These are phyloP conservation scores for Ips typographus DNA, from an alignment of 1,140 invertebrate genomes.

Conservation along the genomic window DNA sequence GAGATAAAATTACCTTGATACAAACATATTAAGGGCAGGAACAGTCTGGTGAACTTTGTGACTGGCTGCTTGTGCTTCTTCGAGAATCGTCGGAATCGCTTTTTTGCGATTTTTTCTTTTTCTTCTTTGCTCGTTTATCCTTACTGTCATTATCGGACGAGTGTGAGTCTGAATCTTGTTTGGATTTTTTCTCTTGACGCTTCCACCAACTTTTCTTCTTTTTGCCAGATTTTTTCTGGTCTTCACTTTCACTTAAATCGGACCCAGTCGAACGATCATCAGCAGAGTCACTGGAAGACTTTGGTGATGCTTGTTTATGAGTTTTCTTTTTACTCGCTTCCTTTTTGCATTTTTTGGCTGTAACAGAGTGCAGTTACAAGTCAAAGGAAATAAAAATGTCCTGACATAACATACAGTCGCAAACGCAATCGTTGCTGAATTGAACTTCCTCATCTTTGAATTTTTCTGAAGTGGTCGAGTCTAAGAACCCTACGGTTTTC, in stretches of 20 bases:
- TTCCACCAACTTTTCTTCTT: not conserved
- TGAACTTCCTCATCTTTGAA: conserved; percentile 19
- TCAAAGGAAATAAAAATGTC: not conserved
- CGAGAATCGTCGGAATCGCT: too few species aligned
- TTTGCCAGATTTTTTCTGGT: not conserved
- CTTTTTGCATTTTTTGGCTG: too few species aligned
- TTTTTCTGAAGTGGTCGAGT: not conserved
- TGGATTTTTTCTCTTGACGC: too few species aligned
- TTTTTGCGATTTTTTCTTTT: too few species aligned
- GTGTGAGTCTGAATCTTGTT: too few species aligned
- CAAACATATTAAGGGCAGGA: too few species aligned
- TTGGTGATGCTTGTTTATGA: not conserved
- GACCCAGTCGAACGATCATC: not conserved
- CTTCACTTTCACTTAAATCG: not conserved
- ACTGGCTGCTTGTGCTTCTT: too few species aligned
- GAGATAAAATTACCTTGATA: too few species aligned
- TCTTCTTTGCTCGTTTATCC: too few species aligned
- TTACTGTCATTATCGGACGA: too few species aligned
- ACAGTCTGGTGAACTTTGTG: too few species aligned
- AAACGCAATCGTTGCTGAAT: conserved; percentile 21
- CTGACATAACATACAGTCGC: conserved; percentile 7
- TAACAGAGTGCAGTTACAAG: not conserved
- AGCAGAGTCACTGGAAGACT: not conserved
- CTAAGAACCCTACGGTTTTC: conserved; percentile 29
- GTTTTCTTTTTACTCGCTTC: not conserved